A percentile compares a stretch with the other conserved stretches of the same genome.
Evolutionary conservation across 2,113 vertebrate genomes (phyloP).

Genomic region (Prinia subflava): DNA sequence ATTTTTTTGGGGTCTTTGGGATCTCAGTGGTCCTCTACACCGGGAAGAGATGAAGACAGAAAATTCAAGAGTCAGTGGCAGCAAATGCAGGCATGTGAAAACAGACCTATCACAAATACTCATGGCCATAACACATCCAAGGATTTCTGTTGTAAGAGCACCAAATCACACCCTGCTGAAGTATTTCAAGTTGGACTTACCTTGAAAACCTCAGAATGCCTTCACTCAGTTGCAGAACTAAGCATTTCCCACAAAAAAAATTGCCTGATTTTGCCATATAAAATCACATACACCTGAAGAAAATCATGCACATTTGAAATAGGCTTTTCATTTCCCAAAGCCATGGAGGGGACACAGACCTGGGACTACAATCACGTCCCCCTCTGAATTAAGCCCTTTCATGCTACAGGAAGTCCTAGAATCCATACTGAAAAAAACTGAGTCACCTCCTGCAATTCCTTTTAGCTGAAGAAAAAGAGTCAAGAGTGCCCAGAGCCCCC

Average conservation of each 20-base stretch:
- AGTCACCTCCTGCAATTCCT: conserved; percentile 45
- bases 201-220: not conserved
- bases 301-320: not conserved
- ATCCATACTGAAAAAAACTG: not conserved
- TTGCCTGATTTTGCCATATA: not conserved
- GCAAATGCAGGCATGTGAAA: not conserved
- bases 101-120: not conserved
- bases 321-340: not conserved
- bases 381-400: conserved; percentile 19
- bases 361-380: not conserved
- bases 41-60: not conserved
- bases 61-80: not conserved
- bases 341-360: not conserved
- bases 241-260: not conserved
- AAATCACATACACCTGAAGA: not conserved
- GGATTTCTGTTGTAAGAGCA: not conserved
- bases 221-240: not conserved
- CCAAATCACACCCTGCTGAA: not conserved
- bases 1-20: not conserved
- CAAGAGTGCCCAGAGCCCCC: not conserved
- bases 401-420: not conserved
- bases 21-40: not conserved
- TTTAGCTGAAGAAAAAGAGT: conserved; percentile 30
- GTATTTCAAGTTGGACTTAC: not conserved
- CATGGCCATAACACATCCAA: not conserved